These are phyloP conservation scores for Chaetophractus vellerosus DNA, from an alignment of 2,797 vertebrate species.

Conservation along the genomic window DNA sequence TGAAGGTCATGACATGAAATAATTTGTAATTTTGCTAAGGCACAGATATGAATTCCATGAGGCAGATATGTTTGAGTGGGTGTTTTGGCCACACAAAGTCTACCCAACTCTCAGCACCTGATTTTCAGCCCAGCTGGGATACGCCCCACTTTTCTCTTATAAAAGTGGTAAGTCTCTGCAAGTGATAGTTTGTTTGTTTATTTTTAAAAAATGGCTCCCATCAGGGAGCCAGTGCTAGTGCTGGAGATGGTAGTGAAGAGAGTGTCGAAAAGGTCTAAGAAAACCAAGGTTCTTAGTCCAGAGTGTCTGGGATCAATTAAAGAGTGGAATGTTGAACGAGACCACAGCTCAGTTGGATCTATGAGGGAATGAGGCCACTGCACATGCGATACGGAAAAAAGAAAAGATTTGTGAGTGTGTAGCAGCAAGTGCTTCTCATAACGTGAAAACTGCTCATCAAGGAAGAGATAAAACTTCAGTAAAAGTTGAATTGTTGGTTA, in stretches of 20 bases:
- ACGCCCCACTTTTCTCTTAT: neutral
- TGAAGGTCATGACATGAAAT: neutral
- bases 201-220: neutral
- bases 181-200: neutral
- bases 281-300: fast-evolving
- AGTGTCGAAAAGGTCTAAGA: neutral
- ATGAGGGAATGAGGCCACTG: neutral
- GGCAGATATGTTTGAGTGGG: fast-evolving
- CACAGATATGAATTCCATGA: neutral
- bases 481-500: neutral
- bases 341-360: neutral
- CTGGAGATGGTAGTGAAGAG: neutral
- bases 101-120: neutral
- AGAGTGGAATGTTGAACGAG: neutral
- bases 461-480: neutral
- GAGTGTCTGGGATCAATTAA: neutral
- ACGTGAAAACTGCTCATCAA: neutral
- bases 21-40: neutral
- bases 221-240: neutral
- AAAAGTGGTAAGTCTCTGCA: neutral
- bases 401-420: neutral
- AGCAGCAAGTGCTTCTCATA: fast-evolving
- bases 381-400: fast-evolving
- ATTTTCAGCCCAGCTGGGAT: neutral
- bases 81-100: fast-evolving